Evolutionary conservation across 2,797 vertebrate species (phyloP).

Genomic region (Hapalemur alaotrensis): DNA sequence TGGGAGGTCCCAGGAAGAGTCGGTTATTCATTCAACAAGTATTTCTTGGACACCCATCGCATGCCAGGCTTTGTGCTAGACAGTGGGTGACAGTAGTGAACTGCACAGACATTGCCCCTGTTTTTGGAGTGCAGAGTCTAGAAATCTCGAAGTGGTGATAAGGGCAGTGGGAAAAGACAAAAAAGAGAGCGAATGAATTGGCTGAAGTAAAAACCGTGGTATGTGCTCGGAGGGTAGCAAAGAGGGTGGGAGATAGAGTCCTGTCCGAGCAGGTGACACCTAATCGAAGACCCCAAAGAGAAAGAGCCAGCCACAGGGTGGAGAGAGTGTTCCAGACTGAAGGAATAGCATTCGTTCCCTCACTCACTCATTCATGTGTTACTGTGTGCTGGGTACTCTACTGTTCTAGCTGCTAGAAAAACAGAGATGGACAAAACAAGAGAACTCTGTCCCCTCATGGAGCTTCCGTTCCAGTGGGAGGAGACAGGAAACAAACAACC

Average conservation of each 20-base stretch:
- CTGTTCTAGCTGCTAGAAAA: neutral
- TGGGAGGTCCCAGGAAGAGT: neutral
- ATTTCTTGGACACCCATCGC: neutral
- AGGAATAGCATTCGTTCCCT: neutral
- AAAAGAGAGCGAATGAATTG: neutral
- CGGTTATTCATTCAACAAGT: neutral
- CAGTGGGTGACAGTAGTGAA: neutral
- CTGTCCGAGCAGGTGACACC: neutral
- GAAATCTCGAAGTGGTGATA: neutral
- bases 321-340: neutral
- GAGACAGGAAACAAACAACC: neutral
- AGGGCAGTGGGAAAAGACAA: neutral
- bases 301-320: neutral
- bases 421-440: neutral
- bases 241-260: neutral
- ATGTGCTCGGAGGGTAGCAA: neutral
- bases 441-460: neutral
- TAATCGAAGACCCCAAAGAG: neutral
- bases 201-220: neutral
- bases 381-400: neutral
- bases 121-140: neutral
- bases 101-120: neutral
- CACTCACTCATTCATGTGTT: neutral
- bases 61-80: neutral
- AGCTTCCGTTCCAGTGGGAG: neutral